phyloP scores from a whole-genome alignment of 1,140 invertebrate species.

The Xylocopa sonorina region DNA sequence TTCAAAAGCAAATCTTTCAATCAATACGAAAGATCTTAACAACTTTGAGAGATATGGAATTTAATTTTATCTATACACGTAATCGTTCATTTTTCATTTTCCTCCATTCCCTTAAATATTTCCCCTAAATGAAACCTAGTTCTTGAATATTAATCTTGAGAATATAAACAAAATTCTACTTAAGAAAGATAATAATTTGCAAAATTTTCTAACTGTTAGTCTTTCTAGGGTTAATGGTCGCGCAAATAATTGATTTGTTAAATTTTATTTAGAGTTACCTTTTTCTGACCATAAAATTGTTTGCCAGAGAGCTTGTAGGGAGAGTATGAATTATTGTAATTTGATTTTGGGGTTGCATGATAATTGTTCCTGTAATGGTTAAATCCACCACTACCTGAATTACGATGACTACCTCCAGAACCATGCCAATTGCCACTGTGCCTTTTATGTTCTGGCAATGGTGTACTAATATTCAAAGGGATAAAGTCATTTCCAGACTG shows the following conservation, averaged over 20 bases:
- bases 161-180: no score
- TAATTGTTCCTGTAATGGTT: slow-evolving; percentile 55
- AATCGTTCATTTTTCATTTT: no score
- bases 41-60: no score
- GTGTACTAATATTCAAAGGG: slow-evolving; percentile 63
- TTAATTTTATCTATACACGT: no score
- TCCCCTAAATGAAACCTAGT: no score
- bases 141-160: no score
- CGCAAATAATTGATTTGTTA: neutral
- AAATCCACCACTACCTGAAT: slow-evolving; percentile 47
- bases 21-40: no score
- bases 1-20: no score
- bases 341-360: slow-evolving; percentile 38
- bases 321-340: slow-evolving; percentile 49
- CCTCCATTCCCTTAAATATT: no score
- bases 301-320: slow-evolving; percentile 51
- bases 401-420: slow-evolving; percentile 33
- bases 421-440: slow-evolving; percentile 37
- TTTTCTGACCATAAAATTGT: slow-evolving; percentile 46
- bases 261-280: slow-evolving; percentile 43
- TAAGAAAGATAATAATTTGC: no score
- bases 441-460: slow-evolving; percentile 42
- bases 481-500: slow-evolving; percentile 65
- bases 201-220: no score
- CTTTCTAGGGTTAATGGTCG: no score